Base-by-base conservation (phyloP, 2,113 vertebrate genomes). In the Passer montanus region DNA sequence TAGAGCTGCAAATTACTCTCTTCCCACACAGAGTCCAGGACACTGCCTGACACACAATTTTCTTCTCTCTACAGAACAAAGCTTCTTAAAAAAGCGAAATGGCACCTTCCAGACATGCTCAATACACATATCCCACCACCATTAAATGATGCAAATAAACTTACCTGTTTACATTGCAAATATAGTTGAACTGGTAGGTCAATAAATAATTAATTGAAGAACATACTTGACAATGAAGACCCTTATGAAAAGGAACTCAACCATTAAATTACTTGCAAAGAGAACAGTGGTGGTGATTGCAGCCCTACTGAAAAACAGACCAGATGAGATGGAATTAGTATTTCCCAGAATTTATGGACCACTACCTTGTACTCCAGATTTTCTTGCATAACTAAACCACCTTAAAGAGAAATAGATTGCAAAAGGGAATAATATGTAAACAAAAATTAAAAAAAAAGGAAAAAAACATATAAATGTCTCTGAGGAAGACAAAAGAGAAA, bases 221-320 rank as follows among this genome's bases (percentile, higher is more conserved):
- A 94, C 6, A 53, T 90, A 93, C 35, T 85, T 10, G 9, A 46
- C 56, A 87, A 53, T 88, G 75, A 87, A 68, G 81, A 84, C n/a
- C 41, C 35, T 80, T 91, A 90, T 86, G 72, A 81, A 87, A 87
- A 90, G 49, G 84, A 91, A 59, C 30, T 93, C 84, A 95, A 53
- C 78, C 95, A 84, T 93, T 95, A 97, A 96, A 97, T 95, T 95
- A 47, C 87, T 94, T 81, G 87, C 39, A 86, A 91, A 84, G 66
- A 80, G 72, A 92, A 73, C 4, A 8, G 33, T 75, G 87, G 82
- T 69, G 55, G 64, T 88, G 82, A 80, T 77, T 95, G 60, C 52
- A 95, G 33, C 11, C 68, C 44, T 81, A 35, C 39, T 81, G 62
- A 95, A 94, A 92, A 47, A 75, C 77, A 73, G 31, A 67, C 33